Percentiles rank a stretch among this genome's conserved stretches.
These are phyloP conservation scores for Drosophila sulfurigaster DNA, from an alignment of 1,140 invertebrate species.

Conservation along the genomic window DNA sequence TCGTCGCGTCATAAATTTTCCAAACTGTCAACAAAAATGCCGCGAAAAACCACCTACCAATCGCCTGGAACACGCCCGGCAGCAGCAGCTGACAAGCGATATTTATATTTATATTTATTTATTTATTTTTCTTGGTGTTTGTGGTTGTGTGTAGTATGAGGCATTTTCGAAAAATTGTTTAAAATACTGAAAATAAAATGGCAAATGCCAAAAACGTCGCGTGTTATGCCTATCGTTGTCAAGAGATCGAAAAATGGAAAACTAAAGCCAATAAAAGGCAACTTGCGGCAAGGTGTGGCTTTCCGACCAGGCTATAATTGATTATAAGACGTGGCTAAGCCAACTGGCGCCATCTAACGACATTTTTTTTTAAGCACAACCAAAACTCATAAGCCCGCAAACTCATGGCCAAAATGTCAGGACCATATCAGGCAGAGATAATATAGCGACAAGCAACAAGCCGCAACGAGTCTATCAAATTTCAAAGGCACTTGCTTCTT, in stretches of 20 bases:
- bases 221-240: constrained; percentile 70
- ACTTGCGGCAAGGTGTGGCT: constrained; percentile 72
- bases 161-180: constrained; percentile 10
- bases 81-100: constrained; percentile 68
- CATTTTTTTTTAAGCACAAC: constrained; percentile 27
- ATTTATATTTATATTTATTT: constrained; percentile 49
- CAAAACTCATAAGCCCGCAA: constrained; percentile 35
- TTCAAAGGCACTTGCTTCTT: constrained; percentile 69
- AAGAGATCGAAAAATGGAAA: constrained; percentile 45
- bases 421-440: constrained; percentile 42
- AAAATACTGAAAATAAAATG: constrained; percentile 6
- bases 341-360: constrained; percentile 64
- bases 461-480: constrained; percentile 76
- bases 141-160: not conserved
- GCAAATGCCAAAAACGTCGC: constrained; percentile 76
- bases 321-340: constrained; percentile 61
- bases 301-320: constrained; percentile 58
- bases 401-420: constrained; percentile 46
- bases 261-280: constrained; percentile 65
- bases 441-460: constrained; percentile 41
- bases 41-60: constrained; percentile 39
- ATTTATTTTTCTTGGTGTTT: not conserved
- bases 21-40: constrained; percentile 68
- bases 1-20: constrained; percentile 74
- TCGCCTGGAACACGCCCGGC: constrained; percentile 59